Evolutionary conservation across 2,113 vertebrate species (phyloP), one percentile per base, ranked within the genome.

Genomic region (Hippocampus mohnikei): DNA sequence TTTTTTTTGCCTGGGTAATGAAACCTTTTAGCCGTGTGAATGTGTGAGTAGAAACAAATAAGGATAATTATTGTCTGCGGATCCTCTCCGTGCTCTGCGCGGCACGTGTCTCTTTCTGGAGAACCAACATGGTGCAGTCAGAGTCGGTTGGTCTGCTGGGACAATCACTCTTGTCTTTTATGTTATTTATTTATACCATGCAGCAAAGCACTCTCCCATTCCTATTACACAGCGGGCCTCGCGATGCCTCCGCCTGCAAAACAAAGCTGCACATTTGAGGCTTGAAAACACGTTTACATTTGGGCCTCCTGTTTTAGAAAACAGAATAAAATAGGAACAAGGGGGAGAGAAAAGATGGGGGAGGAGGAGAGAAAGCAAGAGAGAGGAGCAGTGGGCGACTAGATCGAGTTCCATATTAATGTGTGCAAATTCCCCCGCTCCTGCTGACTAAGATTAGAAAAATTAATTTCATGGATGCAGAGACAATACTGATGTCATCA

Each of bases 401-500:
- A 84, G 88, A 88, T 87, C 83, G 59, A 85, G 82, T 87, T 91
- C 81, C 88, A 88, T 88, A 91, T 91, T 92, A 92, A 91, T 92
- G 87, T 89, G 89, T 91, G 91, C 91, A 92, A 91, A 91, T 92
- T 92, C 85, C 87, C 88, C 78, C 79, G 77, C 91, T 91, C 88
- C 90, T 92, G 91, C 92, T 91, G 91, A 93, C 88, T 89, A 90
- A 91, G 89, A 92, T 92, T 91, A 92, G 89, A 90, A 93, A 90
- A 91, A 92, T 91, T 91, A 91, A 93, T 92, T 91, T 91, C 91
- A 92, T 92, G 88, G 91, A 91, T 91, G 90, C 90, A 90, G 85
- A 92, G 88, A 88, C 91, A 91, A 91, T 91, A 90, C 85, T 88
- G 90, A 92, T 92, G 91, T 88, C 91, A 89, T 92, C 90, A 89